Conservation (phyloP, 2,113 vertebrate species). For the Dicerorhinus sumatrensis region DNA sequence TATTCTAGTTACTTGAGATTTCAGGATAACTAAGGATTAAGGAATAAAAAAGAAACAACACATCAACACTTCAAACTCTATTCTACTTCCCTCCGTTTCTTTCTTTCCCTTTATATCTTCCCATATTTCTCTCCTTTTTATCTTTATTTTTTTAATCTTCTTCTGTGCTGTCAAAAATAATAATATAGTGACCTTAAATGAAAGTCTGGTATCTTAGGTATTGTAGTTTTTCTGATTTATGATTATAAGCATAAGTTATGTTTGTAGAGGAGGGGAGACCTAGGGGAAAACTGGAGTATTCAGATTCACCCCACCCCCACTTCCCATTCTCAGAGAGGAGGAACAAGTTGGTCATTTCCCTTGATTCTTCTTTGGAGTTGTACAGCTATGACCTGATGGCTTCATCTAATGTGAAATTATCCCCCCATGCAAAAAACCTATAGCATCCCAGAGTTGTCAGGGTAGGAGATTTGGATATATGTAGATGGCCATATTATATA, state of each 20-base stretch:
- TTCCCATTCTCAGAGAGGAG: not conserved
- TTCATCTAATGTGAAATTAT: not conserved
- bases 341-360: not conserved
- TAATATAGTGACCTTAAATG: not conserved
- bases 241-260: not conserved
- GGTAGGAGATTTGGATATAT: not conserved
- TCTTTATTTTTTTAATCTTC: not conserved
- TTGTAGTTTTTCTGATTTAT: not conserved
- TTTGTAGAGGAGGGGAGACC: not conserved
- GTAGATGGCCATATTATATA: not conserved
- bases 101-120: not conserved
- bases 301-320: too few species aligned
- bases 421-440: not conserved
- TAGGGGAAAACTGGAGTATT: rapidly evolving
- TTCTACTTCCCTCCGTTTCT: not conserved
- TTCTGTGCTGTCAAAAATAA: not conserved
- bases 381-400: not conserved
- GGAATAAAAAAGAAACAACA: not conserved
- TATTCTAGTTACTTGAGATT: not conserved
- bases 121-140: not conserved
- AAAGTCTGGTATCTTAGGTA: not conserved
- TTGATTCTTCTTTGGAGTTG: not conserved
- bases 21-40: not conserved
- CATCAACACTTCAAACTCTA: not conserved
- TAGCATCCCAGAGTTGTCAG: not conserved